A percentile compares a stretch with the other conserved stretches of the same genome.
Conservation (phyloP, 2,797 vertebrate genomes). For the Acanthopagrus latus region DNA sequence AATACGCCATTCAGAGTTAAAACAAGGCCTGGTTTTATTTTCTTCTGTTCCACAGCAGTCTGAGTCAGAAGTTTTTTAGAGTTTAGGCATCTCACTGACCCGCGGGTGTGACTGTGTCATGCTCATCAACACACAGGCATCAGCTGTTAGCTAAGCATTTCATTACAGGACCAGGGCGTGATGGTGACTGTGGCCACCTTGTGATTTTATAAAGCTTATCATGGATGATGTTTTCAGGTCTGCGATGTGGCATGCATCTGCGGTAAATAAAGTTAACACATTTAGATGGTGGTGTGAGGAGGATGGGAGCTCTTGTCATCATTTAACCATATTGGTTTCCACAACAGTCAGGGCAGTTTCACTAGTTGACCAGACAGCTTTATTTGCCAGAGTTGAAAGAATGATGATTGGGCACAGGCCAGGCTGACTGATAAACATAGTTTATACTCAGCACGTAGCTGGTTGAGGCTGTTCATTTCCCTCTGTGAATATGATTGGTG, state of each 20-base stretch:
- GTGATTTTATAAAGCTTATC: background rate
- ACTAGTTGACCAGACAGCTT: slow-evolving; percentile 22
- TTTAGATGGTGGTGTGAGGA: background rate
- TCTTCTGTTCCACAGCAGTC: background rate
- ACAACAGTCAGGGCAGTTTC: slow-evolving; percentile 1
- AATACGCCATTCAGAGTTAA: slow-evolving; percentile 20
- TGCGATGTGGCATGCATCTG: background rate
- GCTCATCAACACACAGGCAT: slow-evolving; percentile 36
- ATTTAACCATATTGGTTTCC: slow-evolving; percentile 3
- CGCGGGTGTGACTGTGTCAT: slow-evolving; percentile 41
- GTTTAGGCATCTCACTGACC: slow-evolving; percentile 31
- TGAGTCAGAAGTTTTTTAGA: slow-evolving; percentile 42
- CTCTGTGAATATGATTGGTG: background rate
- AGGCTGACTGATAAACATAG: slow-evolving; percentile 8
- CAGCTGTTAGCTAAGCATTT: slow-evolving; percentile 18
- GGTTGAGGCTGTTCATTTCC: slow-evolving; percentile 24
- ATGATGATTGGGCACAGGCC: background rate
- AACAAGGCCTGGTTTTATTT: slow-evolving; percentile 35
- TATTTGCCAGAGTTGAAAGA: slow-evolving; percentile 2
- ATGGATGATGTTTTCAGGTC: background rate
- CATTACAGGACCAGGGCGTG: slow-evolving; percentile 1
- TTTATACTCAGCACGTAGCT: background rate
- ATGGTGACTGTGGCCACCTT: background rate
- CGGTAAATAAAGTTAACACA: background rate
- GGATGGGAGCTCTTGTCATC: background rate